These are phyloP conservation scores for Cromileptes altivelis DNA, from an alignment of 2,113 vertebrate genomes.

Conservation along the genomic window DNA sequence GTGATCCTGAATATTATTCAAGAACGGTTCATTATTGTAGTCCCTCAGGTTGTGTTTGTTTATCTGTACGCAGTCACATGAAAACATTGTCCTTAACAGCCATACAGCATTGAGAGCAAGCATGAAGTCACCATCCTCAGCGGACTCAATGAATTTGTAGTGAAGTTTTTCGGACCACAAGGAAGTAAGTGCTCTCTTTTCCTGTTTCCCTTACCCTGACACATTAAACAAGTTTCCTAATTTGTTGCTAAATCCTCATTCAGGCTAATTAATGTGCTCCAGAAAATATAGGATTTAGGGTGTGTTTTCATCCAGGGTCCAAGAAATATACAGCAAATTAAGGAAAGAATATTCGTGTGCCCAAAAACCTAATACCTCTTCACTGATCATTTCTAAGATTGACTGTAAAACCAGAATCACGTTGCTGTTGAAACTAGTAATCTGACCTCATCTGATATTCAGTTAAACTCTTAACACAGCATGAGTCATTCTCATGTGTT, in stretches of 20 bases:
- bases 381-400: background rate
- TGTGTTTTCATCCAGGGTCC: background rate
- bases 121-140: conserved; percentile 99
- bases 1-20: background rate
- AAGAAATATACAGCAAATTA: background rate
- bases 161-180: conserved; percentile 99
- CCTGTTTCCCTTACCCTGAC: background rate
- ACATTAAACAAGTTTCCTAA: background rate
- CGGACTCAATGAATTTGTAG: conserved; percentile 99
- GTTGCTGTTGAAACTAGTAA: background rate
- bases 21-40: background rate
- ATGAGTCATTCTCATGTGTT: conserved; percentile 16
- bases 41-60: background rate
- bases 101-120: conserved; percentile 97
- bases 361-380: background rate
- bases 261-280: background rate
- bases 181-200: conserved; percentile 92
- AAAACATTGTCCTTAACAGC: conserved; percentile 80
- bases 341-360: background rate
- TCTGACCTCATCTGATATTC: background rate
- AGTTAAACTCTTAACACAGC: background rate
- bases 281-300: background rate
- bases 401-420: background rate
- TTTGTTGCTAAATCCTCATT: background rate
- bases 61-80: conserved; percentile 7